Evolutionary conservation across 2,888 invertebrate genomes (phyloP), one percentile per base, ranked within the genome.

Genomic region (Agrochola lychnidis): DNA sequence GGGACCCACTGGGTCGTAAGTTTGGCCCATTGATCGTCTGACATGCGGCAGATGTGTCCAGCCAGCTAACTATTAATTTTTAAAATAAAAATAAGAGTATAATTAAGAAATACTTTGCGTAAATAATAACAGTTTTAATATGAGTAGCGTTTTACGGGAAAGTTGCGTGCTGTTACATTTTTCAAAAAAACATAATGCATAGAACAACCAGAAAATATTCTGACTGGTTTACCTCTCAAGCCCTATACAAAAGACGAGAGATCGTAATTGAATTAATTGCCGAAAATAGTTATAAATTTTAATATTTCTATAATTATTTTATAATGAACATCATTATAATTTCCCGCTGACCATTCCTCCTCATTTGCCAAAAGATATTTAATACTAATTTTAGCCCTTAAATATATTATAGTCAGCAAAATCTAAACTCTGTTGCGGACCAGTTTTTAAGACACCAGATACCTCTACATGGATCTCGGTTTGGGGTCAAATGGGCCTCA

Each of bases 141-240:
- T 0, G 40, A 40, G 7, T 6, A 68, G 4, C 12, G 0, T 25
- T 70, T 57, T 36, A 36, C 36, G 12, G 4, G 7, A 36, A n/a
- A 48, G 40, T 25, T 71, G 19, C 7, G 40, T 10, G 10, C 14
- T 25, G 14, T 40, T 40, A 51, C 19, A 40, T 42, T 67, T 36
- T 71, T 53, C 40, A 14, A 42, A 53, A 72, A 67, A 25, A 66
- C 45, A 22, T 51, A 51, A 69, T 99, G 99, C 99, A 98, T 99
- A 77, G 99, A 99, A 95, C 99, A 99, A 92, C 99, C 99, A 22
- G 99, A 99, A 96, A 98, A 99, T 93, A 98, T 99, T 92, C 98
- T 99, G 30, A 99, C 99, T 0, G 99, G 99, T 94, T 96, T 99
- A 86, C 99, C 99, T 16, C 96, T 98, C 3, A 99, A 99, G 94